Conservation (phyloP, 2,113 vertebrate species). For the Apus apus region DNA sequence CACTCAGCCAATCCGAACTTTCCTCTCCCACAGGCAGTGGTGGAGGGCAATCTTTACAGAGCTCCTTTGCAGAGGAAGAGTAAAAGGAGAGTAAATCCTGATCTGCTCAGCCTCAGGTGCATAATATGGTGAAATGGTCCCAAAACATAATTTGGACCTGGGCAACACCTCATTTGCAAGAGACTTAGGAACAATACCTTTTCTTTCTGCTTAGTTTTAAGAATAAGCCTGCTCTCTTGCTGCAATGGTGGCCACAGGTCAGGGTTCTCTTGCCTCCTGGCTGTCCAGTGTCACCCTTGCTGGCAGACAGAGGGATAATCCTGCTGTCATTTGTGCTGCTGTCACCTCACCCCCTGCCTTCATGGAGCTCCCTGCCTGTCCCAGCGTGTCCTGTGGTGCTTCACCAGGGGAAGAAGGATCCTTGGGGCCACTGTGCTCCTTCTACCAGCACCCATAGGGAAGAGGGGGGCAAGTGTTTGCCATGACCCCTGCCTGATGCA, state of each 20-base stretch:
- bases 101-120: background rate
- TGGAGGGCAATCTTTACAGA: too few species aligned
- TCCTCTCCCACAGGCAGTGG: background rate
- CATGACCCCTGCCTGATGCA: background rate
- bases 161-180: background rate
- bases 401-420: accelerated
- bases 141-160: background rate
- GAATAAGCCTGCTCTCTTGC: accelerated
- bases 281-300: background rate
- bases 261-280: background rate
- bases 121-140: background rate
- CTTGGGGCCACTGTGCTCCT: accelerated
- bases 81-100: background rate
- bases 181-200: background rate
- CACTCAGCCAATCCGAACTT: accelerated
- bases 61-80: background rate
- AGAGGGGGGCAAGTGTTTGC: background rate
- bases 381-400: accelerated
- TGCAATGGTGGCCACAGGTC: accelerated
- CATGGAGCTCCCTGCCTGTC: background rate
- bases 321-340: background rate
- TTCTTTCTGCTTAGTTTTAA: background rate
- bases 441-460: background rate
- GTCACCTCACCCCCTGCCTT: background rate
- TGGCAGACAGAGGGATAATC: constrained; percentile 41